Evolutionary conservation across 1,140 invertebrate genomes (phyloP).

Genomic region (Druon quercuslanigerum): DNA sequence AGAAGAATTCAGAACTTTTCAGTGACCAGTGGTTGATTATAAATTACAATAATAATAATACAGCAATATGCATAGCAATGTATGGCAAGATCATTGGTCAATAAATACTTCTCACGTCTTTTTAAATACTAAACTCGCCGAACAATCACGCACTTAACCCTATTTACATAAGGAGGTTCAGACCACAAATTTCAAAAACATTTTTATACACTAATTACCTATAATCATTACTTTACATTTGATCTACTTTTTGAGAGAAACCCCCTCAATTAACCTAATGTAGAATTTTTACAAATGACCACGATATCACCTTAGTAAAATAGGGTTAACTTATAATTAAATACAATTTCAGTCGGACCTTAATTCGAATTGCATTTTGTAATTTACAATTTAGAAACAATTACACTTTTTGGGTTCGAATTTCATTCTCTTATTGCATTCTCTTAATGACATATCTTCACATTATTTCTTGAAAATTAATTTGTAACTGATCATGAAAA

Average conservation of each 20-base stretch:
- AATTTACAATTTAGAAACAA: not conserved
- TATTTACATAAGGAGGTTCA: slow-evolving; percentile 17
- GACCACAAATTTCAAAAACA: not conserved
- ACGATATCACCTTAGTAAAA: not conserved
- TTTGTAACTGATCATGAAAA: not conserved
- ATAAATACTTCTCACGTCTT: slow-evolving; percentile 64
- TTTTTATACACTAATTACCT: slow-evolving; percentile 13
- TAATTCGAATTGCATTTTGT: not conserved
- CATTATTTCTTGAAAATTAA: not conserved
- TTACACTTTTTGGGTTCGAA: not conserved
- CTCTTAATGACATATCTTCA: not conserved
- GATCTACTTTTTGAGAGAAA: not conserved
- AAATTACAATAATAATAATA: slow-evolving; percentile 55
- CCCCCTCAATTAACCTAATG: not conserved
- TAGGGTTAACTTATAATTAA: not conserved
- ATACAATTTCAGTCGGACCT: not conserved
- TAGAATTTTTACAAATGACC: not conserved
- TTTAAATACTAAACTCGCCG: slow-evolving; percentile 53
- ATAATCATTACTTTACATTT: not conserved
- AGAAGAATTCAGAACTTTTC: slow-evolving; percentile 55
- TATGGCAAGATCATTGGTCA: slow-evolving; percentile 68
- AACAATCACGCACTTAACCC: slow-evolving; percentile 50
- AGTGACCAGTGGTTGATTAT: slow-evolving; percentile 51
- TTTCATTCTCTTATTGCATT: not conserved
- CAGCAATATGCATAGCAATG: slow-evolving; percentile 42